Base-by-base conservation (phyloP, 2,888 invertebrate species). In the Drosophila melanosoma region DNA sequence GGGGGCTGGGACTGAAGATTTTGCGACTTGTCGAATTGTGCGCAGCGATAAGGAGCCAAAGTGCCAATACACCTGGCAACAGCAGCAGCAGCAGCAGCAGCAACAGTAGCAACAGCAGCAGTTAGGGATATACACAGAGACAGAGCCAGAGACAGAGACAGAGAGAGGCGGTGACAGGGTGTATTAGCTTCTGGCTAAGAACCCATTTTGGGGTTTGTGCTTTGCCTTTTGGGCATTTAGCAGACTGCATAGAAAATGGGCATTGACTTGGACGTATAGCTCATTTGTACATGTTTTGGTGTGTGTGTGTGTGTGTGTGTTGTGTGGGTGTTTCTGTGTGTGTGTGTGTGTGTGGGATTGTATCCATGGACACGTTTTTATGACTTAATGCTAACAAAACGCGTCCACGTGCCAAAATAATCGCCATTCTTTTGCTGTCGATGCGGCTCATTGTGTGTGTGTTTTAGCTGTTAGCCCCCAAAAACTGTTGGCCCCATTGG, bases 321-420 rank as follows among this genome's bases (percentile, higher is more conserved):
- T 26, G 6, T 35, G 8, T 49, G 26, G 11, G 23, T 57, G 17
- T 59, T 48, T 52, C 33, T 61, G 48, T 49, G 36, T 23, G 56
- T 35, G 67, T 53, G 51, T 17, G 23, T 60, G 58, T 32, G 66
- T 66, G 61, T 68, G 79, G n/a, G 69, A 56, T 42, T 71, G 61
- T 67, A 74, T 73, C 71, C 83, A 72, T 88, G 86, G 82, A 87
- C 90, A 87, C 87, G 90, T 87, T 87, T 90, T 90, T 87, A 87
- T 87, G 87, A 87, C 90, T 87, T 87, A 90, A 89, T 87, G 90
- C 89, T 89, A 82, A 88, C 87, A 87, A 87, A 87, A 90, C 87
- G 87, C 90, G 89, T 76, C 90, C 87, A 90, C 87, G 89, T 90
- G 90, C 90, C 89, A 82, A 87, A 90, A 90, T 90, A 89, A 90